Evolutionary conservation across 2,113 vertebrate species (phyloP).

Genomic region (Campylomormyrus tamandua): DNA sequence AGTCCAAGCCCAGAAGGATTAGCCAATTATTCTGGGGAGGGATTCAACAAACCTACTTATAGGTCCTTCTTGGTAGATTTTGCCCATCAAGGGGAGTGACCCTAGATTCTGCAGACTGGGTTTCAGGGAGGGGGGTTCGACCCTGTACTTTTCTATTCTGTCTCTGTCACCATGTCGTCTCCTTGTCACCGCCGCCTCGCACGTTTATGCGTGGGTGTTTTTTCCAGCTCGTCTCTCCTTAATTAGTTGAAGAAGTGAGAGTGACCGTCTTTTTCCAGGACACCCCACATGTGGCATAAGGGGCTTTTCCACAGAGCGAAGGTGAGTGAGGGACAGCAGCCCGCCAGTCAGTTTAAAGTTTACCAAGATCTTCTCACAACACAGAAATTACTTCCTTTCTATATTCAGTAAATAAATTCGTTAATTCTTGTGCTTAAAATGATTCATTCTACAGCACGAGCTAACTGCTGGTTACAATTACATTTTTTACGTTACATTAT

Average conservation of each 20-base stretch:
- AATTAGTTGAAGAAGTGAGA: background rate
- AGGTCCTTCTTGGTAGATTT: background rate
- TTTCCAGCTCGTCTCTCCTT: background rate
- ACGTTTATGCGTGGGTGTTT: background rate
- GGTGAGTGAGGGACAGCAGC: background rate
- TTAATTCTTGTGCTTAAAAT: background rate
- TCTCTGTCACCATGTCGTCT: background rate
- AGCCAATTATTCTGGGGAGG: background rate
- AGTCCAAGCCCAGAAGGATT: background rate
- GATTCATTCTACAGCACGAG: background rate
- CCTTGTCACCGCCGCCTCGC: background rate
- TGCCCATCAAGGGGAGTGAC: background rate
- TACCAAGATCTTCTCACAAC: background rate
- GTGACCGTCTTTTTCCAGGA: conserved; percentile 40
- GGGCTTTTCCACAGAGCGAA: background rate
- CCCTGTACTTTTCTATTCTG: background rate
- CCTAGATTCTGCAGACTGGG: background rate
- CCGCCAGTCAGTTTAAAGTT: background rate
- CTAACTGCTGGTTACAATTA: background rate
- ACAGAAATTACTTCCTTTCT: background rate
- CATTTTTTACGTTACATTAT: background rate
- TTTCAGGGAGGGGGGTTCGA: background rate
- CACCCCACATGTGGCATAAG: conserved; percentile 42
- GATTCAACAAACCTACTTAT: background rate
- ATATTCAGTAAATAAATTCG: background rate